Base-by-base conservation (phyloP, 1,140 invertebrate species). In the Watersipora subatra region DNA sequence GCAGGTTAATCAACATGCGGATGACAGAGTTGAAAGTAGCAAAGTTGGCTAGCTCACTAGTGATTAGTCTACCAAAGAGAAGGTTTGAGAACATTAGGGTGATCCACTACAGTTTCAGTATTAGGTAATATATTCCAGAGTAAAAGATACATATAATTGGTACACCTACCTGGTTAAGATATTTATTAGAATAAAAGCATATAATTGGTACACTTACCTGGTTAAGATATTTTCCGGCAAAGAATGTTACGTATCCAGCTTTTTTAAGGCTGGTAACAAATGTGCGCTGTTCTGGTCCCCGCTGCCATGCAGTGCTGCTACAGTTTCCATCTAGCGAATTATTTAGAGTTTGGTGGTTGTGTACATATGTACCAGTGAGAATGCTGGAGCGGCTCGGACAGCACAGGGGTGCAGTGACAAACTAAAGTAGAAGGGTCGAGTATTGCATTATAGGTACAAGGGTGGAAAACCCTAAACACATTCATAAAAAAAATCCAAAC, bases 381-480 rank as follows among this genome's bases (percentile, higher is more conserved):
- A 95, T 85, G 30, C 89, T 89, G 12, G 90, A 87, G 58, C 92
- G 84, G 74, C 91, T 92, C 19, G 92, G 92, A 74, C 92, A 93
- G 76, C 91, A 93, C 55, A 93, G 84, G 12, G 90, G 90, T 0
- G 88, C 87, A 57, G 87, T 86, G 1, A 85, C 86, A 78, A 86
- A 91, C 68, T 69, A 28, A 1, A 69, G 30, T 55, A 65, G 15
- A 27, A 62, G 22, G 22, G 22, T 22, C 46, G n/a, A n/a, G n/a
- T n/a, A n/a, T n/a, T n/a, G n/a, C n/a, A n/a, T n/a, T n/a, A n/a
- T n/a, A n/a, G n/a, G n/a, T n/a, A n/a, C n/a, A n/a, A n/a, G n/a
- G n/a, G n/a, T n/a, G n/a, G n/a, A n/a, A n/a, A n/a, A n/a, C n/a
- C 20, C 19, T 57, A 57, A 26, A 7, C 3, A 26, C 15, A 28